Evolutionary conservation across 2,797 vertebrate genomes (phyloP).

Genomic region (Chaunax sp.): DNA sequence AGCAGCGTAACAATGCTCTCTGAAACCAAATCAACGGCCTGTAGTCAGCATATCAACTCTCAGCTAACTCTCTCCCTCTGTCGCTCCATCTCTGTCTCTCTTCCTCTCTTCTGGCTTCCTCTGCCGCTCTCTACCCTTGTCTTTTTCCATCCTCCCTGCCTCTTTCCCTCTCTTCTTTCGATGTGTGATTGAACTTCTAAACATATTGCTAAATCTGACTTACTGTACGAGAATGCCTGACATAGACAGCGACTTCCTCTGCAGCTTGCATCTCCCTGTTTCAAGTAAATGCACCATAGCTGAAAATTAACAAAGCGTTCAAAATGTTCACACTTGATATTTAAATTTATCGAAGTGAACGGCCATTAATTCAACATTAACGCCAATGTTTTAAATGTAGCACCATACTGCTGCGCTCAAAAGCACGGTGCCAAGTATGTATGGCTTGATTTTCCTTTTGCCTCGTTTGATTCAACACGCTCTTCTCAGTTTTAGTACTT

Average conservation of each 20-base stretch:
- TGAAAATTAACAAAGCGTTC: background rate
- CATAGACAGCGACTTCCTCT: conserved; percentile 30
- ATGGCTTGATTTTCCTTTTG: background rate
- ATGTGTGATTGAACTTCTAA: conserved; percentile 58
- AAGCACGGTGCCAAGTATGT: background rate
- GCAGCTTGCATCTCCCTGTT: conserved; percentile 16
- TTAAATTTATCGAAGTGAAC: background rate
- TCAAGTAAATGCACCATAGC: background rate
- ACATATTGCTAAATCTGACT: conserved; percentile 41
- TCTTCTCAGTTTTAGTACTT: too few species aligned
- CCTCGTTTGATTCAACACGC: background rate
- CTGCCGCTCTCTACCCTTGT: conserved; percentile 16
- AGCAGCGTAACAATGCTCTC: conserved; percentile 81
- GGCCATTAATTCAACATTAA: background rate
- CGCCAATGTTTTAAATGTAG: background rate
- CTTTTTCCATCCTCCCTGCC: conserved; percentile 14
- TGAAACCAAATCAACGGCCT: conserved; percentile 83
- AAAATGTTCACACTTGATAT: background rate
- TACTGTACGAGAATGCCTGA: conserved; percentile 29
- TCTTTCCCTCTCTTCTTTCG: background rate
- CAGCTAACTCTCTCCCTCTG: conserved; percentile 58
- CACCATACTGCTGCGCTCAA: too few species aligned
- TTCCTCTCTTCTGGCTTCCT: conserved; percentile 32
- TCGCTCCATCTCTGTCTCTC: conserved; percentile 47
- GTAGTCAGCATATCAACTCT: conserved; percentile 81